Percentiles rank a stretch among this genome's conserved stretches.
These are phyloP conservation scores for Neotoma lepida DNA, from an alignment of 2,113 vertebrate genomes.

Conservation along the genomic window DNA sequence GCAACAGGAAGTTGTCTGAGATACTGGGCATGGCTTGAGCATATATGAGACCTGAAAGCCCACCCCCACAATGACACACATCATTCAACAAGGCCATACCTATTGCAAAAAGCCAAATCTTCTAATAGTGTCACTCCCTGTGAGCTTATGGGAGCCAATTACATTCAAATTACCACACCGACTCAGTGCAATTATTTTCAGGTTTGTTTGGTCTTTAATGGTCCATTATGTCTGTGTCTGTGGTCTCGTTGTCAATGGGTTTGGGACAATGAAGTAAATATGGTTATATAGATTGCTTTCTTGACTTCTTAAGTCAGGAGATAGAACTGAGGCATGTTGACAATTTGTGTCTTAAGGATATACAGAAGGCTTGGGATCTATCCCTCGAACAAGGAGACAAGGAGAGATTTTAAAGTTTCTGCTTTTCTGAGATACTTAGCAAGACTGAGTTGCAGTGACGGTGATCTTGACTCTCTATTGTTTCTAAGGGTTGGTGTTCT, in stretches of 20 bases:
- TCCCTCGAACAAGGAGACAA: neutral
- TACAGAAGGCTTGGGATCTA: neutral
- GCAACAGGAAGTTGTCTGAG: too few relatives aligned
- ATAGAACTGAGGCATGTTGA: neutral
- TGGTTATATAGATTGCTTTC: neutral
- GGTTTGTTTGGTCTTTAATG: neutral
- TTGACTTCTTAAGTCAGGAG: neutral
- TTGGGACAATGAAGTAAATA: neutral
- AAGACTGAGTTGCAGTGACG: neutral
- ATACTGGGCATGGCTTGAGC: too few relatives aligned
- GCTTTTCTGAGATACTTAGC: neutral
- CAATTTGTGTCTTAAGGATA: neutral
- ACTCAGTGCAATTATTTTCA: neutral
- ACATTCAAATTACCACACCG: neutral
- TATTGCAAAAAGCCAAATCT: too few relatives aligned
- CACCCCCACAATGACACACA: too few relatives aligned
- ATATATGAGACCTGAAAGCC: too few relatives aligned
- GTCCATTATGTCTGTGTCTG: neutral
- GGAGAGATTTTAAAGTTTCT: neutral
- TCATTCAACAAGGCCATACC: too few relatives aligned
- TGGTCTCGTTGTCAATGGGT: neutral
- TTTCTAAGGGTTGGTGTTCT: neutral
- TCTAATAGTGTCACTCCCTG: too few relatives aligned
- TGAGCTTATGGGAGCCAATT: too few relatives aligned
- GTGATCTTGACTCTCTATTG: neutral